A percentile compares a stretch with the other conserved stretches of the same genome.
Conservation (phyloP, 2,797 vertebrate species). For the Chelidonichthys spinosus region DNA sequence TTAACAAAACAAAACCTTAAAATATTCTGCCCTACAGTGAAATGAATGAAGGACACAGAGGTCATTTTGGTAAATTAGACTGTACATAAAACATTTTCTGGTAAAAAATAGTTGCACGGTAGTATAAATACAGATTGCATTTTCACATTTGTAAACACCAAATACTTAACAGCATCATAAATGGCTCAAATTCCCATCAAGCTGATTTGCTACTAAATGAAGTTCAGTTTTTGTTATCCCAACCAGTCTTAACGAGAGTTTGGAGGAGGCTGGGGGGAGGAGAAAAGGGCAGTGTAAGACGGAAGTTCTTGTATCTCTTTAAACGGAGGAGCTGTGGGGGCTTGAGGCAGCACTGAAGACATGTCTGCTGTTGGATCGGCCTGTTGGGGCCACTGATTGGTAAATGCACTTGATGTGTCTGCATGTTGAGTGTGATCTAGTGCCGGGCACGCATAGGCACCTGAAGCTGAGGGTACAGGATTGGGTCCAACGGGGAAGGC, state of each 20-base stretch:
- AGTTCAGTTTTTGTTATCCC: conserved; percentile 14
- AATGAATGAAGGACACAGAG: background rate
- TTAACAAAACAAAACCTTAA: background rate
- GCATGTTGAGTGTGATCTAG: conserved; percentile 16
- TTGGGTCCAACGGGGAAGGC: conserved; percentile 1
- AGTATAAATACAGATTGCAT: background rate
- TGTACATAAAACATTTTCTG: background rate
- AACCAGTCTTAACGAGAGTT: background rate
- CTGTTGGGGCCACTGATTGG: conserved; percentile 25
- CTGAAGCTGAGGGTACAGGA: conserved; percentile 17
- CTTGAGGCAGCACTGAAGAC: conserved; percentile 2
- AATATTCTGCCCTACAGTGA: background rate
- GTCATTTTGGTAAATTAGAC: background rate
- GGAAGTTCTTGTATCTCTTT: conserved; percentile 23
- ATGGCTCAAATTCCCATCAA: background rate
- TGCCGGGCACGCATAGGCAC: conserved; percentile 18
- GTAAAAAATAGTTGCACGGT: background rate
- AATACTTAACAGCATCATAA: background rate
- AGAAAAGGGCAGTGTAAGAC: conserved; percentile 35
- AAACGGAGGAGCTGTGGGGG: conserved; percentile 24
- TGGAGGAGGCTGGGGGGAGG: background rate
- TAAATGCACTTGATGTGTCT: conserved; percentile 6
- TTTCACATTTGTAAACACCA: background rate
- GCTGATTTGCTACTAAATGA: background rate
- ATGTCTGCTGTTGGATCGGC: background rate